Percentiles rank a stretch among this genome's conserved stretches.
These are phyloP conservation scores for Lochmaea crataegi DNA, from an alignment of 2,888 invertebrate species.

Conservation along the genomic window DNA sequence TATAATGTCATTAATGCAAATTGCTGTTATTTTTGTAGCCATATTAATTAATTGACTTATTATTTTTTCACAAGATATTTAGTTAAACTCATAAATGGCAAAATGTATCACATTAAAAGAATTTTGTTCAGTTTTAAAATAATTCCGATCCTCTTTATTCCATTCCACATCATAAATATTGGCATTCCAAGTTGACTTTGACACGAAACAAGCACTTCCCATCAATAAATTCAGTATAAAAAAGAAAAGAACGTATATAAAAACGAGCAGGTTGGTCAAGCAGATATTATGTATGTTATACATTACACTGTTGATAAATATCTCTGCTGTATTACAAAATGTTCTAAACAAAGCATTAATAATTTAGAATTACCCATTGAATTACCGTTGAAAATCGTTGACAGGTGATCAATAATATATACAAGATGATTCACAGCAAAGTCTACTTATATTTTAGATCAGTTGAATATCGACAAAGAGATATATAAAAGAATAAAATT, in stretches of 20 bases:
- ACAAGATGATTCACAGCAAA: not conserved
- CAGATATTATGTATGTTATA: constrained; percentile 20
- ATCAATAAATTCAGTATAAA: constrained; percentile 15
- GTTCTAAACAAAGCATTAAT: constrained; percentile 25
- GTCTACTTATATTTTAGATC: too few relatives aligned
- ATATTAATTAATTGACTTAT: too few relatives aligned
- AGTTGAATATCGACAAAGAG: too few relatives aligned
- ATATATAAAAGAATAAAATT: too few relatives aligned
- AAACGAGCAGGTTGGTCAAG: not conserved
- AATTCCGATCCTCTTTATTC: not conserved
- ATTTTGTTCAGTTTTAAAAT: not conserved
- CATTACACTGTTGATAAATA: constrained; percentile 19
- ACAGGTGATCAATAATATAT: constrained; percentile 23
- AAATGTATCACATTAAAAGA: not conserved
- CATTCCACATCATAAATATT: not conserved
- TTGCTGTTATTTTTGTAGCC: too few relatives aligned
- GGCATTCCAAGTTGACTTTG: constrained; percentile 10
- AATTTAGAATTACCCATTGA: constrained; percentile 17
- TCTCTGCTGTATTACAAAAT: constrained; percentile 27
- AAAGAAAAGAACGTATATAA: not conserved
- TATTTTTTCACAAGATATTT: not conserved
- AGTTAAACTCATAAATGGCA: too few relatives aligned
- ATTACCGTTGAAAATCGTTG: constrained; percentile 20
- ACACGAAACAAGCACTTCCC: not conserved
- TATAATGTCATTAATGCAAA: too few relatives aligned